These are phyloP conservation scores for Caenorhabditis inopinata DNA, from an alignment of 1,140 invertebrate species.

Conservation along the genomic window DNA sequence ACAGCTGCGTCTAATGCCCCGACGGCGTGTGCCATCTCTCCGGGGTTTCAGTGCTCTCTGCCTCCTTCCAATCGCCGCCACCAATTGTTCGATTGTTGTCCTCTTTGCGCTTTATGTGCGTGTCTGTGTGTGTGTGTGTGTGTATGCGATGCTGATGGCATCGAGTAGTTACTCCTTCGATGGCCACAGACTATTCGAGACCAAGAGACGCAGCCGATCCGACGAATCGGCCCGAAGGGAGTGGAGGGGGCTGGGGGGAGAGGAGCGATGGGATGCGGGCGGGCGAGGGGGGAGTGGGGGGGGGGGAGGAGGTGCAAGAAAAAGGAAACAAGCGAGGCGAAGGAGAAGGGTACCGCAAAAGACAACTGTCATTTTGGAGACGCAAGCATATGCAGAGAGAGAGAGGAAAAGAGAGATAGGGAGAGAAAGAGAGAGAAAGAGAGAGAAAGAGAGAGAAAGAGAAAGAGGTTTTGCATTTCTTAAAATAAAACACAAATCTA, in stretches of 20 bases:
- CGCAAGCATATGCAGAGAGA: neutral
- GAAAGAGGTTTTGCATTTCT: neutral
- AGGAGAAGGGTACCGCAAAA: too few relatives aligned
- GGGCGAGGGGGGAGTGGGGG: too few relatives aligned
- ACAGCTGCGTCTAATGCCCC: slow-evolving; percentile 11
- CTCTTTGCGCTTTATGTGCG: neutral
- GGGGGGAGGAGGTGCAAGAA: too few relatives aligned
- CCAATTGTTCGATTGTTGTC: slow-evolving; percentile 25
- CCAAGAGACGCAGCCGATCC: too few relatives aligned
- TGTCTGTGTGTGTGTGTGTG: too few relatives aligned
- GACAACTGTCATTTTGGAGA: neutral
- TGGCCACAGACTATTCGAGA: too few relatives aligned
- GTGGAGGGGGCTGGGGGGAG: too few relatives aligned
- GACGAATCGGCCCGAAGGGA: neutral
- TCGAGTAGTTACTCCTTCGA: slow-evolving; percentile 3
- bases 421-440: neutral
- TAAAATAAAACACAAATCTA: neutral
- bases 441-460: neutral
- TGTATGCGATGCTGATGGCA: slow-evolving; percentile 22
- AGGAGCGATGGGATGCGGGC: too few relatives aligned
- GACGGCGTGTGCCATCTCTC: neutral
- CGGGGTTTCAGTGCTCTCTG: neutral
- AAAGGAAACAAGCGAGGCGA: too few relatives aligned
- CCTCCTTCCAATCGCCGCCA: neutral
- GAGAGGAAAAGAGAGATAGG: too few relatives aligned